Evolutionary conservation across 2,113 vertebrate genomes (phyloP).

Genomic region (Larimichthys polyactis): DNA sequence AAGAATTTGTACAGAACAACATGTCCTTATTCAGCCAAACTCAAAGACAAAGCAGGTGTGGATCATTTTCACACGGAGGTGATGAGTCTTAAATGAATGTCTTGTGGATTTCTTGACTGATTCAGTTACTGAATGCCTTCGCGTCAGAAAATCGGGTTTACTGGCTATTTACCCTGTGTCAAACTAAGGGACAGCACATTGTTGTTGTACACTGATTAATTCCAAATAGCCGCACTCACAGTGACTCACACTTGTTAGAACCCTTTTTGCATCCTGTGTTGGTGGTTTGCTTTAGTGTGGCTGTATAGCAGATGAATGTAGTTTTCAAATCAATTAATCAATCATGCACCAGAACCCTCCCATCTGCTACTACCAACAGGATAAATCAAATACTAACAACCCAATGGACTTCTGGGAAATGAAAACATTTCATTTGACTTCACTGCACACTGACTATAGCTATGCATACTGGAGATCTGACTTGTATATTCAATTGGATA

Average conservation of each 20-base stretch:
- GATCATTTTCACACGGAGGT: neutral
- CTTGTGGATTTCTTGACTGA: neutral
- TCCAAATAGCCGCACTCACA: neutral
- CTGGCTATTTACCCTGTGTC: neutral
- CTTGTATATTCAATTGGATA: neutral
- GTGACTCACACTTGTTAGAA: conserved; percentile 22
- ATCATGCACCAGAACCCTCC: neutral
- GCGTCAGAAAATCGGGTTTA: neutral
- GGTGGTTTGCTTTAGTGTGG: neutral
- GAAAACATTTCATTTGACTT: neutral
- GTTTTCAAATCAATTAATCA: neutral
- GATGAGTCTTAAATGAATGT: neutral
- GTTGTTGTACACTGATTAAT: neutral
- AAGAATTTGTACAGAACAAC: neutral
- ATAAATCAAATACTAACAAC: neutral
- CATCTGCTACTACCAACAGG: neutral
- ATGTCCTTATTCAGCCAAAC: neutral
- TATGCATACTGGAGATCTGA: neutral
- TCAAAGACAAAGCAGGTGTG: neutral
- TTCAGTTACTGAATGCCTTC: neutral
- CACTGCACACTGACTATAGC: neutral
- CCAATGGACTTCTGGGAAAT: neutral
- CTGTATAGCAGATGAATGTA: neutral
- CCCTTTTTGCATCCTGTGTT: neutral
- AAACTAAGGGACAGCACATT: neutral